Evolutionary conservation across 2,113 vertebrate genomes (phyloP), one percentile per base, ranked within the genome.

Genomic region (Calonectris borealis): DNA sequence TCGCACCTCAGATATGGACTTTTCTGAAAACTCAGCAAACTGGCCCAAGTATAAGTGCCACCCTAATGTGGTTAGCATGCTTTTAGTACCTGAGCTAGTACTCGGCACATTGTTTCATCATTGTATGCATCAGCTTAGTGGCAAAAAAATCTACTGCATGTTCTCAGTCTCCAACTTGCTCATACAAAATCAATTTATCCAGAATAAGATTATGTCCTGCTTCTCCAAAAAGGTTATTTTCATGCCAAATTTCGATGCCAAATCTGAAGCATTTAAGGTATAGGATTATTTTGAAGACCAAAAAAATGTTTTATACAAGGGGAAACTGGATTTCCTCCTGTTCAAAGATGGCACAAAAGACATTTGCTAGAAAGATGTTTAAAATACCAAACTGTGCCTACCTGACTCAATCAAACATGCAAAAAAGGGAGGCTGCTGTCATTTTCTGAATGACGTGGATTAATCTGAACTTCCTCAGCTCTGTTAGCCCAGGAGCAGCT

Each of bases 161-260:
- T 87, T 89, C 40, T 86, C 40, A 42, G 62, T 61, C 31, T 87
- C 46, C 62, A 83, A 8, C 51, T 77, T 93, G 27, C 32, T 93
- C 38, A 58, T 54, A 65, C 31, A 89, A 93, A 95, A 85, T 89
- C 69, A 79, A 5, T 97, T 94, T 93, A 75, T 69, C 70, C 84
- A 69, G 83, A 89, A 82, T 52, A 94, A 79, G 25, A 71, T 78
- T 78, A 76, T 87, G 61, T 57, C 54, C 49, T 72, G 11, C 69
- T 94, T 94, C 73, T 91, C 69, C n/a, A 91, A 76, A 86, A 92
- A 82, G 21, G 27, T 16, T 76, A 46, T 94, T 94, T 96, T 94
- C 73, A 82, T 84, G 61, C 22, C 77, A 92, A 29, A 86, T 95
- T 90, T 93, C n/a, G 48, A n/a, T 80, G 85, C 90, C 12, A 76